Evolutionary conservation across 1,140 invertebrate species (phyloP).

Genomic region (Mamestra configurata): DNA sequence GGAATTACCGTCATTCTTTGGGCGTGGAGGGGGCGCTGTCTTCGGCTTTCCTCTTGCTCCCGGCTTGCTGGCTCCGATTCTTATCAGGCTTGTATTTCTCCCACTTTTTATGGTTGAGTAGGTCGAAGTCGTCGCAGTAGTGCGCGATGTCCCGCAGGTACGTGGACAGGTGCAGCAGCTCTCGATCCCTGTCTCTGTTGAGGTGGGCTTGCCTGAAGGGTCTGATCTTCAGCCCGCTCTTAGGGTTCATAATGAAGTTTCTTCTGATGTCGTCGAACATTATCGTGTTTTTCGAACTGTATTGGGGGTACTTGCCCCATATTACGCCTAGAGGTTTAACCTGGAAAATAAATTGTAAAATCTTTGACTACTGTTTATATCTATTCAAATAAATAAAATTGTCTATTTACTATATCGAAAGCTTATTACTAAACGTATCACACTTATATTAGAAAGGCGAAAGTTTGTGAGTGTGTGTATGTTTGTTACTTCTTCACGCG

Average conservation of each 20-base stretch:
- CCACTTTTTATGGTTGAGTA: constrained; percentile 97
- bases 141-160: constrained; percentile 96
- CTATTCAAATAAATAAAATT: too few species aligned
- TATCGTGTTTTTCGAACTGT: constrained; percentile 96
- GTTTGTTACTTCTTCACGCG: too few species aligned
- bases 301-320: constrained; percentile 98
- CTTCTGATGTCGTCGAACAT: constrained; percentile 99
- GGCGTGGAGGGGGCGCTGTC: constrained; percentile 72
- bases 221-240: constrained; percentile 96
- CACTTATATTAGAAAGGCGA: too few species aligned
- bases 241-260: constrained; percentile 99
- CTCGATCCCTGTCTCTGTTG: constrained; percentile 95
- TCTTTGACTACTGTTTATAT: too few species aligned
- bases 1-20: constrained; percentile 73
- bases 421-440: too few species aligned
- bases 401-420: too few species aligned
- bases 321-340: constrained; percentile 98
- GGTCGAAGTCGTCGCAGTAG: constrained; percentile 94
- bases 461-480: too few species aligned
- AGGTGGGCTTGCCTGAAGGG: constrained; percentile 97
- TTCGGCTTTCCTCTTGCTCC: constrained; percentile 85
- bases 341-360: constrained; percentile 86
- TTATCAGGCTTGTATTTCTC: constrained; percentile 92
- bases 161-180: constrained; percentile 94
- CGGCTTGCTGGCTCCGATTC: constrained; percentile 77